phyloP scores from a whole-genome alignment of 1,140 invertebrate species.

The Drosophila lacertosa region DNA sequence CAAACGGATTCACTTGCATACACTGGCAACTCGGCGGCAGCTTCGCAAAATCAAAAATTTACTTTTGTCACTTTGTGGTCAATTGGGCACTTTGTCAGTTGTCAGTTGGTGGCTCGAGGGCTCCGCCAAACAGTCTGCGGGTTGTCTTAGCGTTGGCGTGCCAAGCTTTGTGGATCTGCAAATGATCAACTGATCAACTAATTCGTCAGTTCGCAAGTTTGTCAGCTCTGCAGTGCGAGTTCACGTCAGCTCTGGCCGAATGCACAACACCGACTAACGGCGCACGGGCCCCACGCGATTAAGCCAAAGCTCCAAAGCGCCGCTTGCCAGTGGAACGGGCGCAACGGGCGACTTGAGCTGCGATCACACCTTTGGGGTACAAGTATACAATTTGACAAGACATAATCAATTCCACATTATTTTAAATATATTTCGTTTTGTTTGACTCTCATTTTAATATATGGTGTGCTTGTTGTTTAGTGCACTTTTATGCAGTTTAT shows the following conservation, averaged over 20 bases:
- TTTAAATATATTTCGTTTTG: no score
- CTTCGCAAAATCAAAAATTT: background rate
- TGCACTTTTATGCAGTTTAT: no score
- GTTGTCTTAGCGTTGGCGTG: background rate
- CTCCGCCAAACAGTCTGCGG: constrained; percentile 1
- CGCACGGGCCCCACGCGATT: constrained; percentile 33
- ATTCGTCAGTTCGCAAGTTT: background rate
- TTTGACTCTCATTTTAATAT: no score
- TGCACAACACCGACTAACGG: constrained; percentile 71
- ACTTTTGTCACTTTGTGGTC: background rate
- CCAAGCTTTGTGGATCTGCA: background rate
- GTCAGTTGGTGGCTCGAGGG: background rate
- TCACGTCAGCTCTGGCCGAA: constrained; percentile 71
- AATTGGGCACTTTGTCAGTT: no score
- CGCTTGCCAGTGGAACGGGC: constrained; percentile 18
- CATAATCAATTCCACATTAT: no score
- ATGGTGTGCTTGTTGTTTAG: no score
- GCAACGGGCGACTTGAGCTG: constrained; percentile 14
- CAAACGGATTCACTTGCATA: constrained; percentile 15
- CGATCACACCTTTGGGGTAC: constrained; percentile 21
- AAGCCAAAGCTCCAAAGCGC: constrained; percentile 25
- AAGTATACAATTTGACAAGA: no score
- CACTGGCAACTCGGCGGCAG: background rate
- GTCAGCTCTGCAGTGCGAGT: constrained; percentile 15
- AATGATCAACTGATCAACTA: constrained; percentile 5